Evolutionary conservation across 2,797 vertebrate genomes (phyloP).

Genomic region (Brachyrhaphis roseni): DNA sequence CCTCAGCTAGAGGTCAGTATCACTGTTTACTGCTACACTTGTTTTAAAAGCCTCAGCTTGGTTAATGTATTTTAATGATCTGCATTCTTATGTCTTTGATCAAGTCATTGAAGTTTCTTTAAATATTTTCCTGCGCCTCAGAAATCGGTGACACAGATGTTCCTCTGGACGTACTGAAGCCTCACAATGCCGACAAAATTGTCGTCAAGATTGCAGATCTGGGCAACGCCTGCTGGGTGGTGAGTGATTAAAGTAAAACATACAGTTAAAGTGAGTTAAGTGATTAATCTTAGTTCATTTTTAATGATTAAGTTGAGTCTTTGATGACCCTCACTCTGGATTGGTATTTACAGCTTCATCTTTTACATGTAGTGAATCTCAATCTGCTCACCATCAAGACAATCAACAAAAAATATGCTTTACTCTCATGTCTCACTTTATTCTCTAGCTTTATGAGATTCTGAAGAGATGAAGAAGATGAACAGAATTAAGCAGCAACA

Average conservation of each 20-base stretch:
- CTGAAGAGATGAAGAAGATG: background rate
- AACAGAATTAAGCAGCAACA: background rate
- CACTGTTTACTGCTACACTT: background rate
- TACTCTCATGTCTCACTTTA: background rate
- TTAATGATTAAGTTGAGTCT: background rate
- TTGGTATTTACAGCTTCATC: background rate
- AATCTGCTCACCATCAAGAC: background rate
- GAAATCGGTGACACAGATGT: conserved; percentile 64
- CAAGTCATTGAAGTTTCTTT: background rate
- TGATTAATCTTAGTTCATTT: background rate
- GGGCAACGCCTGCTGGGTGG: conserved; percentile 97
- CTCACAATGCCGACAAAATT: conserved; percentile 91
- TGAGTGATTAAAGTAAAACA: conserved; percentile 75
- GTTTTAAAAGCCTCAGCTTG: background rate
- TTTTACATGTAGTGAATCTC: background rate
- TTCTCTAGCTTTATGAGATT: background rate
- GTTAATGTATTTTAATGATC: background rate
- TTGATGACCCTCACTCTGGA: background rate
- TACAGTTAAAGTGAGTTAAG: background rate
- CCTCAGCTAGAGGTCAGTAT: conserved; percentile 48
- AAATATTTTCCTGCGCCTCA: conserved; percentile 33
- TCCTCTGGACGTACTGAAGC: conserved; percentile 89
- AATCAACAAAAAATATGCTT: background rate
- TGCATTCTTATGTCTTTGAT: background rate
- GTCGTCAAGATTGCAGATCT: conserved; percentile 94